Percentiles rank a stretch among this genome's conserved stretches.
These are phyloP conservation scores for Drosophila nigrodunni DNA, from an alignment of 1,140 invertebrate genomes.

Conservation along the genomic window DNA sequence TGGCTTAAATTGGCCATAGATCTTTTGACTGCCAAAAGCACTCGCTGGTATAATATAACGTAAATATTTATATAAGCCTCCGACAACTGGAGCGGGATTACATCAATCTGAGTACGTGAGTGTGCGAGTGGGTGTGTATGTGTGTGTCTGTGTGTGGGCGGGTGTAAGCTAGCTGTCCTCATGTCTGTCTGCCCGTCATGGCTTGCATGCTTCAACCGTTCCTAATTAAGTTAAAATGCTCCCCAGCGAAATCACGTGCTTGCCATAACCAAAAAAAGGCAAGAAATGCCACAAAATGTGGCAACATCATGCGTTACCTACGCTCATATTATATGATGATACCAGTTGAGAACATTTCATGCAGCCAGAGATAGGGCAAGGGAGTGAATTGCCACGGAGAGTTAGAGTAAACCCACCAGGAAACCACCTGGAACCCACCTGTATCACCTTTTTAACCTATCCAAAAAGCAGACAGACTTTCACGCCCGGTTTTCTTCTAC, in stretches of 20 bases:
- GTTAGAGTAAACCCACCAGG: not conserved
- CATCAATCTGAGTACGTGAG: constrained; percentile 25
- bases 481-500: constrained; percentile 26
- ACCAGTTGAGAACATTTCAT: constrained; percentile 1
- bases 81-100: constrained; percentile 32
- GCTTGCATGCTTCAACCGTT: constrained; percentile 51
- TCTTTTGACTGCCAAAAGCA: constrained; percentile 42
- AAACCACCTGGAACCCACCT: constrained; percentile 9
- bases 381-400: constrained; percentile 38
- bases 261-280: constrained; percentile 52
- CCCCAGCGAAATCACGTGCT: constrained; percentile 79
- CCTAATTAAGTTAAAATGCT: constrained; percentile 82
- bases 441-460: not conserved
- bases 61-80: constrained; percentile 33
- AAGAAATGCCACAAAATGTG: constrained; percentile 42
- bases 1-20: constrained; percentile 55
- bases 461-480: not conserved
- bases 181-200: not conserved
- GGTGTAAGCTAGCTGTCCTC: not conserved
- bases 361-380: not conserved
- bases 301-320: constrained; percentile 40
- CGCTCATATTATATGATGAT: constrained; percentile 5
- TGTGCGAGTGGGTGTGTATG: not conserved
- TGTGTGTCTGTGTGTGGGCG: not conserved
- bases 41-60: constrained; percentile 24